Percentiles rank a stretch among this genome's conserved stretches.
These are phyloP conservation scores for Acipenser ruthenus DNA, from an alignment of 2,797 vertebrate genomes.

Conservation along the genomic window DNA sequence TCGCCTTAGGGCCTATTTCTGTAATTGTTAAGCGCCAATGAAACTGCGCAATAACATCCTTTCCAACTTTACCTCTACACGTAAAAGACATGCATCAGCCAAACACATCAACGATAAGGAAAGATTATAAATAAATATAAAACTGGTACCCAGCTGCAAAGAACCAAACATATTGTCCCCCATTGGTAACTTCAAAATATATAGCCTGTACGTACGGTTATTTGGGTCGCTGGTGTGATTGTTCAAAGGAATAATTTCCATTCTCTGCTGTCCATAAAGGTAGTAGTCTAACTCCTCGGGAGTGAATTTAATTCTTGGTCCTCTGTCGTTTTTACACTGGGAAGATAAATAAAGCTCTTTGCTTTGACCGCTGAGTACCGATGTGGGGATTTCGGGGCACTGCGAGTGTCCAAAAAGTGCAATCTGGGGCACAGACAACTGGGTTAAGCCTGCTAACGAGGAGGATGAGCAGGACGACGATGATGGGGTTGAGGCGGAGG, in stretches of 20 bases:
- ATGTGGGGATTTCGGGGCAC: constrained; percentile 41
- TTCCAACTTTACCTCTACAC: too few species aligned
- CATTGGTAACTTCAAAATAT: too few species aligned
- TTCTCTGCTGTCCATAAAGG: constrained; percentile 94
- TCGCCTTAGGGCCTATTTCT: too few species aligned
- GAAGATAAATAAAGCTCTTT: constrained; percentile 60
- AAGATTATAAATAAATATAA: too few species aligned
- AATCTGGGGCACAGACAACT: constrained; percentile 69
- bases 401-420: constrained; percentile 70
- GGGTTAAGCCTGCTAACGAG: constrained; percentile 54
- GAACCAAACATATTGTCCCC: too few species aligned
- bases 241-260: constrained; percentile 96
- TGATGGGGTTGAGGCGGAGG: constrained; percentile 49
- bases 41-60: too few species aligned
- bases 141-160: too few species aligned
- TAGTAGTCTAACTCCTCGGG: constrained; percentile 97
- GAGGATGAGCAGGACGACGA: constrained; percentile 50
- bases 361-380: constrained; percentile 38
- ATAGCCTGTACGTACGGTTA: constrained; percentile 73
- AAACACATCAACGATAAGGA: too few species aligned
- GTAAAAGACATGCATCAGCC: too few species aligned
- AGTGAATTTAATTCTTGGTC: constrained; percentile 68
- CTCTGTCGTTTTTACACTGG: constrained; percentile 50
- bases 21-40: too few species aligned
- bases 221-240: constrained; percentile 81